These are phyloP conservation scores for Seladonia tumulorum DNA, from an alignment of 2,888 invertebrate species.

Conservation along the genomic window DNA sequence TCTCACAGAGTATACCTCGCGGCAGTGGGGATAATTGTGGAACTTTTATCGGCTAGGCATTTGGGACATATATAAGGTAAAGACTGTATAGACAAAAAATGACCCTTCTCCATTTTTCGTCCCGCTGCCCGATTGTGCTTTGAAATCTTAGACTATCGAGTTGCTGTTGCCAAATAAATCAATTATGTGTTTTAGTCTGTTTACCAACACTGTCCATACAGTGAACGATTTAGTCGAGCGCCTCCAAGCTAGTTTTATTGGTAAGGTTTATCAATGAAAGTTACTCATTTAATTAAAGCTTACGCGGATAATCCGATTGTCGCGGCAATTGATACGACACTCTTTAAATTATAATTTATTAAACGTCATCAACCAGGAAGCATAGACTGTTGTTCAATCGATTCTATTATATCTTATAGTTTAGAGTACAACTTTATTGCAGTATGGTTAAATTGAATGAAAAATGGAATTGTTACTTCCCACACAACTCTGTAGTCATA, in stretches of 20 bases:
- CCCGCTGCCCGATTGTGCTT: background rate
- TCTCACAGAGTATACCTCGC: no score
- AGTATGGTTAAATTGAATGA: background rate
- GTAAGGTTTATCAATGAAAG: background rate
- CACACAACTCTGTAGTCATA: background rate
- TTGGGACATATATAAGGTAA: no score
- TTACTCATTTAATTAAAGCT: background rate
- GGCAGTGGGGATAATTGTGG: no score
- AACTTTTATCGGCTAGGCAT: no score
- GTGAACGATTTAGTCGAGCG: background rate
- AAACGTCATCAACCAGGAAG: background rate
- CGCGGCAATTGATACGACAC: background rate
- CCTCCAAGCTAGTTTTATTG: background rate
- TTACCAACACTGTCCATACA: background rate
- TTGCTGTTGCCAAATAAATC: background rate
- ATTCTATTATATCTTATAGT: background rate
- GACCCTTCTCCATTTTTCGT: background rate
- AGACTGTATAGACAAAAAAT: background rate
- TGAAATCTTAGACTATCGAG: background rate
- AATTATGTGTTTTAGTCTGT: background rate
- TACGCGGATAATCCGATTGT: background rate
- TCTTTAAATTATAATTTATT: background rate
- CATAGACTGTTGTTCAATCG: background rate
- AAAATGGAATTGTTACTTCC: background rate
- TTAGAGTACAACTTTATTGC: background rate